Percentiles rank a stretch among this genome's conserved stretches.
Conservation (phyloP, 2,888 invertebrate genomes). For the Gisinianus flammeolus region DNA sequence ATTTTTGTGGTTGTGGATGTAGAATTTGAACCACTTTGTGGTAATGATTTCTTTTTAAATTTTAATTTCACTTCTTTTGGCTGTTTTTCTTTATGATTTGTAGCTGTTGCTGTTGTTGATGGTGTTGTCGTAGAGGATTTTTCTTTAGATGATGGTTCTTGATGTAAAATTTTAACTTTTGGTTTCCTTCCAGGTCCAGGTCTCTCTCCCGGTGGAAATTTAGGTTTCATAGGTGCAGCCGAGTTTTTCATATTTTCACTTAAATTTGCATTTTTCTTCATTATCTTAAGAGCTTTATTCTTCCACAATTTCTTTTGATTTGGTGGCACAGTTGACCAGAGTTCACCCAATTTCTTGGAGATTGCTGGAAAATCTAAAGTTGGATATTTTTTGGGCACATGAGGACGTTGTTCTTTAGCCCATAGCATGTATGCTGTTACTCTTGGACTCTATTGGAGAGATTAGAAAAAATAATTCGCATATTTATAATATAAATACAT, state of each 20-base stretch:
- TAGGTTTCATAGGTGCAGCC: constrained; percentile 23
- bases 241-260: constrained; percentile 57
- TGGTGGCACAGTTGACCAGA: constrained; percentile 80
- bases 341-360: constrained; percentile 82
- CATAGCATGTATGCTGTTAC: constrained; percentile 91
- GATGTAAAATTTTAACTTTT: not conserved
- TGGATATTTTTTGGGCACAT: constrained; percentile 71
- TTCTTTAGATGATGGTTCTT: not conserved
- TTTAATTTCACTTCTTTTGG: not conserved
- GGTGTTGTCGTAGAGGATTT: not conserved
- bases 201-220: not conserved
- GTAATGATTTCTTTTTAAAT: not conserved
- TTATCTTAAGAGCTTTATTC: constrained; percentile 61
- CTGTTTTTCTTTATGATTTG: not conserved
- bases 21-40: not conserved
- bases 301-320: constrained; percentile 64
- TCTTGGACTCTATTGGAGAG: constrained; percentile 68
- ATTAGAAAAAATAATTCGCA: not conserved
- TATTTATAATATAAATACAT: not conserved
- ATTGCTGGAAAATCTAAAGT: constrained; percentile 75
- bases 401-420: constrained; percentile 78
- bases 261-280: constrained; percentile 54
- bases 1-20: not conserved
- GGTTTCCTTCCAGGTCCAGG: not conserved
- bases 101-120: not conserved